A percentile compares a stretch with the other conserved stretches of the same genome.
These are phyloP conservation scores for Antigone vipio DNA, from an alignment of 2,113 vertebrate species.

Conservation along the genomic window DNA sequence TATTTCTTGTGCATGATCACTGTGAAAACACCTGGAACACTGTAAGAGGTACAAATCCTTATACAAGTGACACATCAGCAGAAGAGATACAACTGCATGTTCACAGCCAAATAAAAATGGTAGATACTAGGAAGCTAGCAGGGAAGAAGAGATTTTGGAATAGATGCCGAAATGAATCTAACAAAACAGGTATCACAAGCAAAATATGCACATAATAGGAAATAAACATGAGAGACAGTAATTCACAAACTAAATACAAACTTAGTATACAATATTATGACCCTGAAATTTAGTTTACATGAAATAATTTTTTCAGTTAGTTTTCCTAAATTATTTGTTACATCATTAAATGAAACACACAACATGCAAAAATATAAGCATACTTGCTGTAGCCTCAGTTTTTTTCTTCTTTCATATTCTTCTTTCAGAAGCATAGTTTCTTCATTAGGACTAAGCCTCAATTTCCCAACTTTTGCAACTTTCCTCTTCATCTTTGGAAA, in stretches of 20 bases:
- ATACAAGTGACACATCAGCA: not conserved
- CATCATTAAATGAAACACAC: not conserved
- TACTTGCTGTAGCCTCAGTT: conserved; percentile 91
- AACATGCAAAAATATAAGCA: not conserved
- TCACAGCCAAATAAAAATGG: not conserved
- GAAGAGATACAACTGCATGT: not conserved
- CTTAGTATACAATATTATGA: not conserved
- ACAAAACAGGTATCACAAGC: not conserved
- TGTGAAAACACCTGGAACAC: not conserved
- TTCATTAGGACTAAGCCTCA: conserved; percentile 91
- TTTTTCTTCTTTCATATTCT: conserved; percentile 88
- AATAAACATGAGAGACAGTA: not conserved
- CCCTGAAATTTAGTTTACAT: not conserved
- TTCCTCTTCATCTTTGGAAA: conserved; percentile 83
- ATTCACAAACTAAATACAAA: not conserved
- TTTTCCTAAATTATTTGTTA: not conserved
- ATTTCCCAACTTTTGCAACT: conserved; percentile 46
- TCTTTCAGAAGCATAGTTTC: conserved; percentile 87
- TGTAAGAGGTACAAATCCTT: not conserved
- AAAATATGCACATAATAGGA: not conserved
- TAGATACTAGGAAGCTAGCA: not conserved
- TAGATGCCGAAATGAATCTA: not conserved
- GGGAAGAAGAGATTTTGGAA: not conserved
- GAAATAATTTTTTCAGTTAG: not conserved
- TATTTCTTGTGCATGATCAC: not conserved